Percentiles rank a stretch among this genome's conserved stretches.
Evolutionary conservation across 2,113 vertebrate species (phyloP).

Genomic region (Nettapus auritus): DNA sequence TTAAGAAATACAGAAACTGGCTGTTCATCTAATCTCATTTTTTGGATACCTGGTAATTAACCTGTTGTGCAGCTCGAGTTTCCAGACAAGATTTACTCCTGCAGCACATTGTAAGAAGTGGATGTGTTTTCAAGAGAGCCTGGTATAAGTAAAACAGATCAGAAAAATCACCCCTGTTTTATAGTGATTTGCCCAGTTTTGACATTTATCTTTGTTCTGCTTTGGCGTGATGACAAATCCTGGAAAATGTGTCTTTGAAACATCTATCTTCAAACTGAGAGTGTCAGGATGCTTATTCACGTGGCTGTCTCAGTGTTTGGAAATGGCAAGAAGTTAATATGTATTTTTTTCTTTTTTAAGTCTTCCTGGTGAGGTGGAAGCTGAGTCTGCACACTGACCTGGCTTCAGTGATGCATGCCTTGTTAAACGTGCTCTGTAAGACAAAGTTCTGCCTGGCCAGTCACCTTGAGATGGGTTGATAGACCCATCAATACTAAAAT

Average conservation of each 20-base stretch:
- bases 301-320: neutral
- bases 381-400: neutral
- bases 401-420: neutral
- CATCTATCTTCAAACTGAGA: neutral
- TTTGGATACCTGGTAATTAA: neutral
- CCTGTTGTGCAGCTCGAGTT: neutral
- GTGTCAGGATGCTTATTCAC: neutral
- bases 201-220: neutral
- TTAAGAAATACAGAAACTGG: neutral
- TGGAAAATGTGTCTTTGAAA: neutral
- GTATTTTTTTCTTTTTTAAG: neutral
- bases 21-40: neutral
- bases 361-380: neutral
- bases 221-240: neutral
- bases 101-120: neutral
- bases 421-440: neutral
- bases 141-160: neutral
- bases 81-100: neutral
- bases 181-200: neutral
- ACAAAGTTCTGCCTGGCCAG: constrained; percentile 29
- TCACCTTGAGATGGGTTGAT: neutral
- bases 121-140: neutral
- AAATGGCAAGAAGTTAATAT: too few species aligned
- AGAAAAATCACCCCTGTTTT: neutral
- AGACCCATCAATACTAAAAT: neutral